phyloP scores from a whole-genome alignment of 1,140 invertebrate species.

The Diachasma alloeum region DNA sequence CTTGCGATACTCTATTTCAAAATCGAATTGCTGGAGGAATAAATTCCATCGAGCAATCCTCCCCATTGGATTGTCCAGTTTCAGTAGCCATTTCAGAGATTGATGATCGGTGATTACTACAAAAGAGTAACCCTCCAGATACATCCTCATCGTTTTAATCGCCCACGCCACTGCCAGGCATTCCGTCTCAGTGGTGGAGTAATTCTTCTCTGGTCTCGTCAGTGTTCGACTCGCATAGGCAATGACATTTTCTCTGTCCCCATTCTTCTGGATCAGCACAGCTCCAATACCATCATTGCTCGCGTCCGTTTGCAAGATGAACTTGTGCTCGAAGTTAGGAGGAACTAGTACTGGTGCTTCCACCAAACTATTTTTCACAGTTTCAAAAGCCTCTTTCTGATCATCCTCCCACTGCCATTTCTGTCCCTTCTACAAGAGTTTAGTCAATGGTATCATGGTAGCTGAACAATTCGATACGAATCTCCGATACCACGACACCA shows the following conservation, averaged over 20 bases:
- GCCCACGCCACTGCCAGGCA: slow-evolving; percentile 59
- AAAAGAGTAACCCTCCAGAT: slow-evolving; percentile 57
- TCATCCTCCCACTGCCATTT: slow-evolving; percentile 38
- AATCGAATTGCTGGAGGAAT: too few species aligned
- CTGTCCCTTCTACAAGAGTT: slow-evolving; percentile 38
- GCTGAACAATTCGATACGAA: slow-evolving; percentile 50
- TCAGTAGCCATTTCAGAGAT: slow-evolving; percentile 57
- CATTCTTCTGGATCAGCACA: slow-evolving; percentile 39
- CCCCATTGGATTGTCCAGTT: slow-evolving; percentile 52
- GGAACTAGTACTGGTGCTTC: slow-evolving; percentile 23
- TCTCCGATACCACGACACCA: slow-evolving; percentile 45
- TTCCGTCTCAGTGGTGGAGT: slow-evolving; percentile 60
- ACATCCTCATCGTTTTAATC: slow-evolving; percentile 58
- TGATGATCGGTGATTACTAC: slow-evolving; percentile 61
- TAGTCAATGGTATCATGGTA: slow-evolving; percentile 42
- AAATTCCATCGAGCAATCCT: slow-evolving; percentile 59
- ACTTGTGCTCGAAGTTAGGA: slow-evolving; percentile 43
- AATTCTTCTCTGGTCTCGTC: slow-evolving; percentile 54
- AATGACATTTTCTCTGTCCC: slow-evolving; percentile 44
- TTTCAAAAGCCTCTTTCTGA: neutral
- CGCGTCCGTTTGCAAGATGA: too few species aligned
- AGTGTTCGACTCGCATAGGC: slow-evolving; percentile 56
- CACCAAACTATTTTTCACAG: neutral
- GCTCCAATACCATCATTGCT: slow-evolving; percentile 42
- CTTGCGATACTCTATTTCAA: slow-evolving; percentile 54